phyloP scores from a whole-genome alignment of 2,888 invertebrate species.

The Cacoxenus indagator region DNA sequence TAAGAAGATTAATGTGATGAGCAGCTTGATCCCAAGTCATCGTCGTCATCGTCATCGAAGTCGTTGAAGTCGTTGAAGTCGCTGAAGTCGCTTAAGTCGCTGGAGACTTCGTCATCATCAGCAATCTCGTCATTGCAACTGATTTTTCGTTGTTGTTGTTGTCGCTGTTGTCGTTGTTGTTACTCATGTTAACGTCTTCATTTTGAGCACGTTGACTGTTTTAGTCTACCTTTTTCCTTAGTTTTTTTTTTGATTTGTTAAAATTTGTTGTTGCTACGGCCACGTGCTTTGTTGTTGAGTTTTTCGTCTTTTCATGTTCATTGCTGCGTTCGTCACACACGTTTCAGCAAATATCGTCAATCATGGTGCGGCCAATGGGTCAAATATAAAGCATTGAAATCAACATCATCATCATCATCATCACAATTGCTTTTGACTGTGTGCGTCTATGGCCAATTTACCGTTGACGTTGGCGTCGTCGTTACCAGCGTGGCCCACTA shows the following conservation, averaged over 20 bases:
- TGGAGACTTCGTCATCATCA: conserved; percentile 55
- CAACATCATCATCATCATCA: not conserved
- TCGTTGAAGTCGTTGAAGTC: conserved; percentile 4
- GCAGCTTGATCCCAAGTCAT: conserved; percentile 46
- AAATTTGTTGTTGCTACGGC: not conserved
- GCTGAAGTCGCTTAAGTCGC: conserved; percentile 11
- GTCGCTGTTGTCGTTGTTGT: conserved; percentile 38
- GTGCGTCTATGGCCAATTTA: not conserved
- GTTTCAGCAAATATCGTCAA: conserved; percentile 11
- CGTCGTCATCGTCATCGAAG: conserved; percentile 45
- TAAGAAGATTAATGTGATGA: conserved; percentile 62
- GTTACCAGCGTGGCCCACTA: not conserved
- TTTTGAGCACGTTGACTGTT: conserved; percentile 28
- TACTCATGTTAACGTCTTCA: conserved; percentile 62
- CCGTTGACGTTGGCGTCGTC: not conserved
- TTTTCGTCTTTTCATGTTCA: conserved; percentile 27
- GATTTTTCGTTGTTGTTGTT: not conserved
- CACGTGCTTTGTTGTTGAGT: conserved; percentile 14
- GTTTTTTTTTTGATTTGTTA: not conserved
- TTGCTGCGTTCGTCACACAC: conserved; percentile 10
- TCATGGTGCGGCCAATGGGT: conserved; percentile 14
- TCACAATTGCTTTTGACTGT: not conserved
- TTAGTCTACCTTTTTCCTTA: not conserved
- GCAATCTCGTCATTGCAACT: too few species aligned
- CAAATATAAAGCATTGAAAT: conserved; percentile 12